Conservation (phyloP, 2,888 invertebrate species). For the Pseudanteris insignis region DNA sequence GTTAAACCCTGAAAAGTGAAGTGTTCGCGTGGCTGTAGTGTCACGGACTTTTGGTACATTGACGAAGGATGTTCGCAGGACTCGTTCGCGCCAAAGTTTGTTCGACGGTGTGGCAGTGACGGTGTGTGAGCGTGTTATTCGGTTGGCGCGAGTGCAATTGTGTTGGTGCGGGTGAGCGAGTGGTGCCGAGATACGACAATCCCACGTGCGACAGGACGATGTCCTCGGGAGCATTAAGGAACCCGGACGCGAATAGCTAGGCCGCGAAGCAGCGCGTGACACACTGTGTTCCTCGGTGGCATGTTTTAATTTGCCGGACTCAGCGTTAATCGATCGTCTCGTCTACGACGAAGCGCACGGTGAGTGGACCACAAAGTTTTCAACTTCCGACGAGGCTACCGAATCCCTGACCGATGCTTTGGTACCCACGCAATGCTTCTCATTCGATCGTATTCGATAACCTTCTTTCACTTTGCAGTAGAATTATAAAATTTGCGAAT, state of each 20-base stretch:
- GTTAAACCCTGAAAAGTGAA: too few relatives aligned
- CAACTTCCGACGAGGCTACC: too few relatives aligned
- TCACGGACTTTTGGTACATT: neutral
- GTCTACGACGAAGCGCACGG: slow-evolving; percentile 3
- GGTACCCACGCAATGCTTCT: too few relatives aligned
- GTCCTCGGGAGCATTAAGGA: slow-evolving; percentile 14
- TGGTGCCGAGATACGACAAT: slow-evolving; percentile 9
- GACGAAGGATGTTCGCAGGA: slow-evolving; percentile 17
- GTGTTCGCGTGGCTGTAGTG: neutral
- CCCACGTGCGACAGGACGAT: slow-evolving; percentile 29
- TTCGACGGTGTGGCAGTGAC: slow-evolving; percentile 17
- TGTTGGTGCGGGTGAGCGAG: slow-evolving; percentile 13
- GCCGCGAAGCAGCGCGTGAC: slow-evolving; percentile 4
- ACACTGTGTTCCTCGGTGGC: slow-evolving; percentile 15
- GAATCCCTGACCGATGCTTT: too few relatives aligned
- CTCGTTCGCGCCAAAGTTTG: slow-evolving; percentile 36
- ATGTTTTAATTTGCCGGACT: slow-evolving; percentile 22
- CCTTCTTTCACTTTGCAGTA: too few relatives aligned
- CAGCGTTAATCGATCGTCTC: slow-evolving; percentile 17
- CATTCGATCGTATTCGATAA: too few relatives aligned
- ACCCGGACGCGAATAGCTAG: slow-evolving; percentile 12
- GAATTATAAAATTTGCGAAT: too few relatives aligned
- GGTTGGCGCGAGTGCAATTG: too few relatives aligned
- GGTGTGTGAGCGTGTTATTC: slow-evolving; percentile 15
- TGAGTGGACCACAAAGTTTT: neutral